These are phyloP conservation scores for Sialis lutaria DNA, from an alignment of 2,888 invertebrate species.

Conservation along the genomic window DNA sequence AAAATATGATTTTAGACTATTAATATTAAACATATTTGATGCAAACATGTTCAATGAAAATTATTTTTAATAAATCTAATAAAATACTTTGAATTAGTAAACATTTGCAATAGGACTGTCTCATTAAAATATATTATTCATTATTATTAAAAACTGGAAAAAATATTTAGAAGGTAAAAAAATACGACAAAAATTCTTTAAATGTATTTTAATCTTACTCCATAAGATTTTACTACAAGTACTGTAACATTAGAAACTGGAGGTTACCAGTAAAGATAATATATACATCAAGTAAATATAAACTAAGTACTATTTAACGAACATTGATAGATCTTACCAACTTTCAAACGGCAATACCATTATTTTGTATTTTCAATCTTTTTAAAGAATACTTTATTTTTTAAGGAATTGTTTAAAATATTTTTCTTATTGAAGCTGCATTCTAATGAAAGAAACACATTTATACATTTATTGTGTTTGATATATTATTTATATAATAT, in stretches of 20 bases:
- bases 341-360: neutral
- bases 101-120: too few relatives aligned
- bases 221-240: conserved; percentile 1
- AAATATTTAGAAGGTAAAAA: neutral
- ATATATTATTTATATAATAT: neutral
- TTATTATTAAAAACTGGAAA: too few relatives aligned
- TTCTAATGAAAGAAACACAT: neutral
- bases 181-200: neutral
- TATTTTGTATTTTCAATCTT: neutral
- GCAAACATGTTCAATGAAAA: too few relatives aligned
- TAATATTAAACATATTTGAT: too few relatives aligned
- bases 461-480: neutral
- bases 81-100: too few relatives aligned
- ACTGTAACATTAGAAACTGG: conserved; percentile 1
- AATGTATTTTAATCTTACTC: neutral
- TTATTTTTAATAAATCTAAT: too few relatives aligned
- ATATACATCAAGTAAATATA: conserved; percentile 3
- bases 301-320: conserved; percentile 5
- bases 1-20: too few relatives aligned
- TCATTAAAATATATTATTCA: too few relatives aligned
- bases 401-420: neutral
- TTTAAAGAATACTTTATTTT: neutral
- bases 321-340: neutral
- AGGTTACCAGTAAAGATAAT: neutral
- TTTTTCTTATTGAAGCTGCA: neutral